A percentile compares a stretch with the other conserved stretches of the same genome.
Evolutionary conservation across 2,113 vertebrate species (phyloP).

Genomic region (Salminus brasiliensis): DNA sequence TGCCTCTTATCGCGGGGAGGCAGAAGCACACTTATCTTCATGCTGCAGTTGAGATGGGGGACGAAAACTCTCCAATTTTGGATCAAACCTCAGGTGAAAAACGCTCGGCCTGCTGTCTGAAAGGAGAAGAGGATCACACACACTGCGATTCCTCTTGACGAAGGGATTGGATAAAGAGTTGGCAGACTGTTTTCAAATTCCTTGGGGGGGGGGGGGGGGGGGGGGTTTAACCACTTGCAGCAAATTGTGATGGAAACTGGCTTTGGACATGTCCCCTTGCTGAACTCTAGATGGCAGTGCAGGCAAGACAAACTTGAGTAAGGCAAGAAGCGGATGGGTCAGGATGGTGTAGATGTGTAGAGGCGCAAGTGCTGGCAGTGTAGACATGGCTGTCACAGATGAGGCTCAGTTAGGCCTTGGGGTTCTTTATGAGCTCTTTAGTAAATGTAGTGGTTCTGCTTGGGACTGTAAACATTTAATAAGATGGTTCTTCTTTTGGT

Average conservation of each 20-base stretch:
- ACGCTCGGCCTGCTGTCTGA: background rate
- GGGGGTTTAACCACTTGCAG: background rate
- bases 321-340: background rate
- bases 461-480: no score
- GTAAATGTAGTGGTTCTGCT: no score
- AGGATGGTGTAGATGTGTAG: background rate
- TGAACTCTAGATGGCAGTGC: conserved; percentile 73
- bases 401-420: no score
- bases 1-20: conserved; percentile 29
- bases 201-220: background rate
- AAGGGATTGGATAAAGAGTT: conserved; percentile 6
- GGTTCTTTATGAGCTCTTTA: no score
- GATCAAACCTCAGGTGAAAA: conserved; percentile 31
- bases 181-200: background rate
- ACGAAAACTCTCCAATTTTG: background rate
- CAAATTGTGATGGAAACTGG: background rate
- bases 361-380: no score
- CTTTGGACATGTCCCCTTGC: background rate
- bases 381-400: no score
- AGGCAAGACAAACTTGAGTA: conserved; percentile 5
- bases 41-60: conserved; percentile 16
- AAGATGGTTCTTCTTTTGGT: no score
- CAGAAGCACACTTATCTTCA: conserved; percentile 44
- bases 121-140: conserved; percentile 22
- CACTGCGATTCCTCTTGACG: background rate